phyloP scores from a whole-genome alignment of 2,113 vertebrate genomes.

The Porphyrio hochstetteri region DNA sequence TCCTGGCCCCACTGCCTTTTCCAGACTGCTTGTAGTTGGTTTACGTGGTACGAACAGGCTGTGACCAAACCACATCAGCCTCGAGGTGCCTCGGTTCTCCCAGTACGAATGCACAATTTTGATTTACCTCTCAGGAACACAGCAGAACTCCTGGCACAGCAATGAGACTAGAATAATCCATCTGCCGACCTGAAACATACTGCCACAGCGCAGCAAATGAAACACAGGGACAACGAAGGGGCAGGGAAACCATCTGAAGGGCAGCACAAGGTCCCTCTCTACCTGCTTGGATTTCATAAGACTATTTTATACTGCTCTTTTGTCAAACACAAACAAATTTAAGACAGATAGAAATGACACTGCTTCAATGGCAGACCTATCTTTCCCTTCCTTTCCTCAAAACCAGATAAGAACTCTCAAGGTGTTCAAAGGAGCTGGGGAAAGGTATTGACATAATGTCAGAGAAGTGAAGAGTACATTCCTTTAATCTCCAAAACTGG shows the following conservation, averaged over 20 bases:
- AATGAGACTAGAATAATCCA: neutral
- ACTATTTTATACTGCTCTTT: neutral
- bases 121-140: neutral
- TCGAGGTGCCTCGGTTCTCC: neutral
- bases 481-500: constrained; percentile 40
- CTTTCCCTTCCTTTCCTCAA: neutral
- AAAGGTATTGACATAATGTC: constrained; percentile 56
- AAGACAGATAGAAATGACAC: neutral
- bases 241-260: neutral
- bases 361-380: neutral
- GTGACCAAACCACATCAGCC: neutral
- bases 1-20: neutral
- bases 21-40: neutral
- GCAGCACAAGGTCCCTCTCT: neutral
- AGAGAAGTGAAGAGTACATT: constrained; percentile 62
- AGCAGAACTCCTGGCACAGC: neutral
- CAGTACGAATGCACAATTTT: neutral
- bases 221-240: neutral
- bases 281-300: neutral
- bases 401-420: neutral
- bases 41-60: neutral
- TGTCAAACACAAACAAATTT: neutral
- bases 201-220: neutral
- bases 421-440: neutral
- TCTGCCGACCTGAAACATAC: too few species aligned